Percentiles rank a stretch among this genome's conserved stretches.
These are phyloP conservation scores for Ostrea edulis DNA, from an alignment of 1,140 invertebrate genomes.

Conservation along the genomic window DNA sequence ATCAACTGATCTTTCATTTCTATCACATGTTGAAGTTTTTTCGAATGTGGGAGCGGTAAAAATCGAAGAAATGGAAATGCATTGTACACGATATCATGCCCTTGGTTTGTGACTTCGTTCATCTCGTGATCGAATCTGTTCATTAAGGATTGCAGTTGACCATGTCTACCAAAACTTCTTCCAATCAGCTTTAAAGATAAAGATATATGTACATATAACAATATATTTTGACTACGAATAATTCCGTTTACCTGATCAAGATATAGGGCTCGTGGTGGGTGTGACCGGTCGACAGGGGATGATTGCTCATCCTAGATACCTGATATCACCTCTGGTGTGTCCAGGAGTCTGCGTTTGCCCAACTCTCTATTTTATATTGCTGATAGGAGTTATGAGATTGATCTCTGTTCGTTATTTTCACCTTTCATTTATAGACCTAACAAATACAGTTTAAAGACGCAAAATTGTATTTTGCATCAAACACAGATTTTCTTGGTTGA, in stretches of 20 bases:
- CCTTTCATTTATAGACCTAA: not conserved
- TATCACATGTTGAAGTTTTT: not conserved
- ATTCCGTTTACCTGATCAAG: no score
- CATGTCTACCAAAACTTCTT: not conserved
- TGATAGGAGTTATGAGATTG: no score
- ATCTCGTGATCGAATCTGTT: not conserved
- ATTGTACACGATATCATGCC: conserved; percentile 1
- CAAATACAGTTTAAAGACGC: not conserved
- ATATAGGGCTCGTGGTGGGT: no score
- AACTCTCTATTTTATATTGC: no score
- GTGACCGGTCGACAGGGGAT: no score
- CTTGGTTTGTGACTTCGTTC: not conserved
- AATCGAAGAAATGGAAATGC: not conserved
- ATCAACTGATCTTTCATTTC: not conserved
- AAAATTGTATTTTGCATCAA: not conserved
- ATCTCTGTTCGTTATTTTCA: no score
- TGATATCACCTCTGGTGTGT: no score
- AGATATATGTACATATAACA: not conserved
- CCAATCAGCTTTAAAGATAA: not conserved
- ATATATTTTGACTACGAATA: no score
- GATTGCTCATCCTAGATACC: no score
- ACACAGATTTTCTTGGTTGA: not conserved
- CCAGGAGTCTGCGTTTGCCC: no score
- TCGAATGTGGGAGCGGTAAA: not conserved
- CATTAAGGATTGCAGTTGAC: not conserved